Conservation (phyloP, 37 sponge, comb jelly and placozoan species). For the Oscarella lobularis region DNA sequence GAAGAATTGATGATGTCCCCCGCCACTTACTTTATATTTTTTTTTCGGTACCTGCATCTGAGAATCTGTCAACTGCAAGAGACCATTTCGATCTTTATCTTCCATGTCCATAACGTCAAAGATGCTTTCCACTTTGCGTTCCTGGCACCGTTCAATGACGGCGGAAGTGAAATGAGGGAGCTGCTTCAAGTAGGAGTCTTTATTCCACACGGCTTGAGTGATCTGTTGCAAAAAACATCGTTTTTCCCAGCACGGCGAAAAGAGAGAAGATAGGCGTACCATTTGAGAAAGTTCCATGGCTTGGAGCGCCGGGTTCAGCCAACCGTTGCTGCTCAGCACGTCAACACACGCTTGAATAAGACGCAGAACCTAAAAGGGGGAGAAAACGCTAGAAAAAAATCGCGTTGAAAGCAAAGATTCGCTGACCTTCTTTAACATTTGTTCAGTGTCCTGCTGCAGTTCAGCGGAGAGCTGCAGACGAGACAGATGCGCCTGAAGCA, state of each 20-base stretch:
- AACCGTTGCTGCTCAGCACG: conserved; percentile 94
- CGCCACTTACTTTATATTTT: not conserved
- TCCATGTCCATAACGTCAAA: conserved; percentile 99
- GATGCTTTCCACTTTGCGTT: conserved; percentile 71
- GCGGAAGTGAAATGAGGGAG: conserved; percentile 94
- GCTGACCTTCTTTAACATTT: conserved; percentile 72
- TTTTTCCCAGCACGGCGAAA: not conserved
- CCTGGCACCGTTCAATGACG: conserved; percentile 74
- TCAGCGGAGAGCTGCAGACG: conserved; percentile 87
- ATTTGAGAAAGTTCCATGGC: conserved; percentile 99
- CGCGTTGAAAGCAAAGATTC: not conserved
- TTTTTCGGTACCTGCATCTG: conserved; percentile 84
- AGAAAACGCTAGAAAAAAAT: not conserved
- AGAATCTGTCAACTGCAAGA: conserved; percentile 61
- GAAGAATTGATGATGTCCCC: too few relatives aligned
- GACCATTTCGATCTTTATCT: conserved; percentile 62
- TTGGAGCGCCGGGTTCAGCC: conserved; percentile 88
- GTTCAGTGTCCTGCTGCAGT: conserved; percentile 92
- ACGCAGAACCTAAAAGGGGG: conserved; percentile 46
- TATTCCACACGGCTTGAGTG: conserved; percentile 99
- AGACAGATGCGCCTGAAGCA: conserved; percentile 93
- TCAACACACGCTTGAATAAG: conserved; percentile 97
- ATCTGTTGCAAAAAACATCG: too few relatives aligned
- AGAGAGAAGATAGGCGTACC: conserved; percentile 42
- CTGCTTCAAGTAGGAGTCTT: conserved; percentile 94